Evolutionary conservation across 2,888 invertebrate species (phyloP).

Genomic region (Epistrophe eligans): DNA sequence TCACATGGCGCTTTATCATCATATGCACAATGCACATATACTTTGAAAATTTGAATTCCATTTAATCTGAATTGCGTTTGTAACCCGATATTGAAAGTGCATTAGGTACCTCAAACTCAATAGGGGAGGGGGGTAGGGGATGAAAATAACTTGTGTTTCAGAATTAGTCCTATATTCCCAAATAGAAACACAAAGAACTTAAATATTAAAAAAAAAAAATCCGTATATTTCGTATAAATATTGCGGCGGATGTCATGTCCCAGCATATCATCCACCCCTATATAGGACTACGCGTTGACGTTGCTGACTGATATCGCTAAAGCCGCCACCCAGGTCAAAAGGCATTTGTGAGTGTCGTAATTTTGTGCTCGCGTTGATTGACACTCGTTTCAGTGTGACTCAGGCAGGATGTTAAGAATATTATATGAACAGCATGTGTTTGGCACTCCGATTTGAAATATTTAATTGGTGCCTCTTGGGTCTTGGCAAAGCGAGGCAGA

Average conservation of each 20-base stretch:
- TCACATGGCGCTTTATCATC: conserved; percentile 58
- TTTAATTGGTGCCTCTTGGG: conserved; percentile 59
- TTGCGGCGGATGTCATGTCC: conserved; percentile 67
- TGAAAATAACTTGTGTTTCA: conserved; percentile 35
- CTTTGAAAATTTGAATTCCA: conserved; percentile 48
- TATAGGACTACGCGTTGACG: not conserved
- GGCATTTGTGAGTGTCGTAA: conserved; percentile 66
- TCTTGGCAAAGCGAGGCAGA: not conserved
- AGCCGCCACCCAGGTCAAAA: conserved; percentile 63
- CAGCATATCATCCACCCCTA: conserved; percentile 25
- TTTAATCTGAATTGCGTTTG: conserved; percentile 56
- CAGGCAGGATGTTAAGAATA: conserved; percentile 62
- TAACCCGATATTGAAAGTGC: conserved; percentile 67
- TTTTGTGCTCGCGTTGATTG: conserved; percentile 64
- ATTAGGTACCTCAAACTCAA: conserved; percentile 39
- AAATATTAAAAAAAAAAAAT: conserved; percentile 1
- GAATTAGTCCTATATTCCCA: conserved; percentile 52
- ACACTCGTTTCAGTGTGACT: conserved; percentile 57
- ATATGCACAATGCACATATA: conserved; percentile 39
- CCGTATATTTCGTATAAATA: conserved; percentile 55
- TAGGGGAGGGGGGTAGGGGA: conserved; percentile 47
- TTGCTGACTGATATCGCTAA: conserved; percentile 9
- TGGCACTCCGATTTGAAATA: conserved; percentile 48
- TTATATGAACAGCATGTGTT: conserved; percentile 60
- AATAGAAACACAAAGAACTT: conserved; percentile 1